Evolutionary conservation across 2,113 vertebrate genomes (phyloP), one percentile per base, ranked within the genome.

Genomic region (Gymnobelideus leadbeateri): DNA sequence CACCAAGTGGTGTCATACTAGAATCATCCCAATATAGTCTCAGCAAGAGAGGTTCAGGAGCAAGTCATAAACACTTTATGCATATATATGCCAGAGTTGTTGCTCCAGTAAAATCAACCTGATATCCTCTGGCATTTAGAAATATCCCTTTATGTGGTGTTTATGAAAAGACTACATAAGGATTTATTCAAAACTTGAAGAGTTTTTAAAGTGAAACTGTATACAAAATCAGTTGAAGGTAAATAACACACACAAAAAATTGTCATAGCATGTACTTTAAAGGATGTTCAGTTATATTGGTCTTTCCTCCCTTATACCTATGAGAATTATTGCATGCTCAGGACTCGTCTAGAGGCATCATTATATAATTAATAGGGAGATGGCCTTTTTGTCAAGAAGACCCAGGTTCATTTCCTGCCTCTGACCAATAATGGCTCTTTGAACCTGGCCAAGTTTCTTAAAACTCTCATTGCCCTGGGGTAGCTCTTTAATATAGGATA

Each of bases 151-250:
- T n/a, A n/a, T n/a, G n/a, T n/a, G n/a, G n/a, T n/a, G 37, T 93
- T 25, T 92, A 93, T 96, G 53, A 92, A 90, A 51, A 97, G 9
- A 94, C 51, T 93, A 28, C 95, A 94, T 91, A 52, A 94, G 95
- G 21, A 90, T 91, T 92, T 91, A 92, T 89, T 68, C 53, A 43
- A 95, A 95, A 92, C 51, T 91, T 43, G 93, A 94, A 96, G 68
- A 12, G 2, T 51, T 19, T 7, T 46, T 24, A 91, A 24, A 94
- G 57, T 61, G 11, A 37, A 2, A 52, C 92, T 49, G 21, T 89
- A 37, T 50, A 51, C 16, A 52, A 92, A 96, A 97, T 47, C 54
- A 91, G 84, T 37, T n/a, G 95, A 8, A n/a, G 92, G 14, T 4
- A 77, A 90, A 93, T 0, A 43, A n/a, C 11, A 91, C 16, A 68